phyloP scores from a whole-genome alignment of 2,113 vertebrate genomes.

The Dunckerocampus dactyliophorus region DNA sequence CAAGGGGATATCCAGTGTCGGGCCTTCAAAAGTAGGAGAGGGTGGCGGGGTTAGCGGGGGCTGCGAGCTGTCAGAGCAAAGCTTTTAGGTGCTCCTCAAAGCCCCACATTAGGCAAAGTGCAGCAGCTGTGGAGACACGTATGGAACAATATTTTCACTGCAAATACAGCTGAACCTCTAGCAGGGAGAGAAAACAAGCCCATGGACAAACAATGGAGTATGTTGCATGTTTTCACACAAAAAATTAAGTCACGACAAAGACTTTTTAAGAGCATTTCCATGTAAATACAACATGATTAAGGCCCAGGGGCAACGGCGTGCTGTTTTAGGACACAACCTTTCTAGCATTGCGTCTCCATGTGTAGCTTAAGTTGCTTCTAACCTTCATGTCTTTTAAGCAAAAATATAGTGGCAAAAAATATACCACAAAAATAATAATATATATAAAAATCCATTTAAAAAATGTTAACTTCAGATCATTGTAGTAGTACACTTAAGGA shows the following conservation, averaged over 20 bases:
- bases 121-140: slow-evolving; percentile 63
- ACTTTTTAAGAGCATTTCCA: neutral
- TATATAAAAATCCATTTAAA: no score
- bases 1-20: slow-evolving; percentile 60
- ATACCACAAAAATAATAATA: no score
- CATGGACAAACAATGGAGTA: neutral
- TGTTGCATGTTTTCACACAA: no score
- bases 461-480: no score
- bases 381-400: no score
- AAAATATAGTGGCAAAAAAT: no score
- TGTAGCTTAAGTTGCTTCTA: no score
- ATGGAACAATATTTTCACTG: slow-evolving; percentile 60
- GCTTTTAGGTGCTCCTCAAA: slow-evolving; percentile 65
- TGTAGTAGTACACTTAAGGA: no score
- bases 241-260: neutral
- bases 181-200: neutral
- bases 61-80: slow-evolving; percentile 60
- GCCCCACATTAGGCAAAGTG: slow-evolving; percentile 53
- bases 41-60: slow-evolving; percentile 1
- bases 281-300: slow-evolving; percentile 4
- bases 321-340: no score
- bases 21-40: slow-evolving; percentile 46
- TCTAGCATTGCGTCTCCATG: no score
- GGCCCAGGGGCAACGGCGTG: neutral
- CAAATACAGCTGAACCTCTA: slow-evolving; percentile 46